These are phyloP conservation scores for Sardina pilchardus DNA, from an alignment of 2,113 vertebrate species.

Conservation along the genomic window DNA sequence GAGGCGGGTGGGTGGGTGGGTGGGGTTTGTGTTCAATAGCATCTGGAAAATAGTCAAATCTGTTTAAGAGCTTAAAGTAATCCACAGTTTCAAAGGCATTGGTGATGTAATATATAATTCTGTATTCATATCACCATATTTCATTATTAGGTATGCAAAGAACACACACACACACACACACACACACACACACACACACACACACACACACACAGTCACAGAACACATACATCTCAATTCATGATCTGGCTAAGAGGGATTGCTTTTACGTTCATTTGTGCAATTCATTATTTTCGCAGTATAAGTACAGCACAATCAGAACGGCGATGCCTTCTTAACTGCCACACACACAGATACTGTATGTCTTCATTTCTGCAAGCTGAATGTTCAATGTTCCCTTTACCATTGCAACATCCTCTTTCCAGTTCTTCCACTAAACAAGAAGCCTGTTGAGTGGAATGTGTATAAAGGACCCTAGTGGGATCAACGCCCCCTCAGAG, in stretches of 20 bases:
- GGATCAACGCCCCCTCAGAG: no score
- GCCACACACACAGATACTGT: no score
- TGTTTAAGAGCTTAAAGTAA: not conserved
- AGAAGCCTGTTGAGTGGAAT: no score
- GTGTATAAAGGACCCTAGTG: no score
- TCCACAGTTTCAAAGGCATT: not conserved
- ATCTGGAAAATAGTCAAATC: not conserved
- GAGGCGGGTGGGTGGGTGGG: not conserved
- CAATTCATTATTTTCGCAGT: not conserved
- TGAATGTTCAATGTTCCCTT: no score
- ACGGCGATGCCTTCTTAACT: not conserved
- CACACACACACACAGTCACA: slow-evolving; percentile 17
- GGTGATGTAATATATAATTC: not conserved
- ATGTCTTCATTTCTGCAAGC: no score
- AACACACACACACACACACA: not conserved
- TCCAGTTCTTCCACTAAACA: no score
- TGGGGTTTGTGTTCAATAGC: no score
- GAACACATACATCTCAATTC: not conserved
- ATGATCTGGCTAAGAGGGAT: not conserved
- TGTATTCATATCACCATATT: not conserved
- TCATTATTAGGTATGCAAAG: not conserved
- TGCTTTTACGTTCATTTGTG: not conserved
- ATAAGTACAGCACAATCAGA: not conserved
- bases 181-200: slow-evolving; percentile 10
- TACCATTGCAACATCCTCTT: no score